These are phyloP conservation scores for Charina bottae DNA, from an alignment of 2,113 vertebrate species.

Conservation along the genomic window DNA sequence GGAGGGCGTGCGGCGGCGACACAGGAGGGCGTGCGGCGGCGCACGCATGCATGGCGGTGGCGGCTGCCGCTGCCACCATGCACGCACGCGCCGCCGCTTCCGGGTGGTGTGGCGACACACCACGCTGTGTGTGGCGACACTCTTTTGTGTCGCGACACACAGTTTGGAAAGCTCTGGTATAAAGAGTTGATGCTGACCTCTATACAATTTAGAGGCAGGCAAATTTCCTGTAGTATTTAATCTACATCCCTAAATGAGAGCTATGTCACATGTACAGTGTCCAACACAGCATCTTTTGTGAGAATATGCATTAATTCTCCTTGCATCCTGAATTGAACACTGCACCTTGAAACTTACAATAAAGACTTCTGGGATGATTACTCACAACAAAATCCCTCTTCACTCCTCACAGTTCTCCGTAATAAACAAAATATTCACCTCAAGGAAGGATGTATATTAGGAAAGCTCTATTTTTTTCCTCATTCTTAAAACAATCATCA, in stretches of 20 bases:
- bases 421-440: not conserved
- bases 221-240: not conserved
- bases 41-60: too few relatives aligned
- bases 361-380: not conserved
- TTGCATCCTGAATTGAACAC: not conserved
- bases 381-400: not conserved
- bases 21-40: too few relatives aligned
- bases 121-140: too few relatives aligned
- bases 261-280: not conserved
- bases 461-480: not conserved
- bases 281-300: not conserved
- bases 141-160: too few relatives aligned
- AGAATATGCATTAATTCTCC: not conserved
- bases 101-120: too few relatives aligned
- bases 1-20: too few relatives aligned
- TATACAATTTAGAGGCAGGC: not conserved
- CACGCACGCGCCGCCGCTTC: too few relatives aligned
- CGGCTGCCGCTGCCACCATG: too few relatives aligned
- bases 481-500: not conserved
- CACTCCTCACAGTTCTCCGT: not conserved
- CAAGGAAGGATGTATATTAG: not conserved
- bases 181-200: not conserved
- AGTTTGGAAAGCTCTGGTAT: too few relatives aligned
- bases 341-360: too few relatives aligned
- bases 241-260: not conserved